Conservation (phyloP, 2,888 invertebrate species). For the Gastracanthus pulcherrimus region DNA sequence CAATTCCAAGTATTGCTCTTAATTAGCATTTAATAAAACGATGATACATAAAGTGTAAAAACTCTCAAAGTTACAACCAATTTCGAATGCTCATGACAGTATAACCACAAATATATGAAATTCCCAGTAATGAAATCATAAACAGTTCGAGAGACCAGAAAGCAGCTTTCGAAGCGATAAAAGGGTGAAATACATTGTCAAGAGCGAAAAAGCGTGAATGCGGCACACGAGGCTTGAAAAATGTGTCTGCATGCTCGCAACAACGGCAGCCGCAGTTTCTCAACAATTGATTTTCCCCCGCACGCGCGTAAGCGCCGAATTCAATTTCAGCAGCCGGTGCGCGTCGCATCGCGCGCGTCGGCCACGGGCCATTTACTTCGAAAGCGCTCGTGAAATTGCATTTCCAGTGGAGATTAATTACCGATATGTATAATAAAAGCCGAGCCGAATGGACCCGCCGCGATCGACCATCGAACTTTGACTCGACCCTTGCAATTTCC, state of each 20-base stretch:
- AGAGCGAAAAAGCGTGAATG: neutral
- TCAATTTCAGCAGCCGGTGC: neutral
- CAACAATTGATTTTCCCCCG: neutral
- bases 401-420: constrained; percentile 15
- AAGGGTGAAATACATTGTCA: neutral
- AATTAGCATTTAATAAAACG: too few relatives aligned
- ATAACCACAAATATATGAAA: too few relatives aligned
- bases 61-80: too few relatives aligned
- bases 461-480: neutral
- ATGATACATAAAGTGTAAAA: too few relatives aligned
- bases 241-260: neutral
- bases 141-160: neutral
- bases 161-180: neutral
- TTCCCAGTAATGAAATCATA: neutral
- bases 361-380: neutral
- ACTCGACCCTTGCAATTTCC: too few relatives aligned
- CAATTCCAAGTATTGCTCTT: too few relatives aligned
- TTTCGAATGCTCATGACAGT: too few relatives aligned
- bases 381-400: neutral
- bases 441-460: neutral
- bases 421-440: neutral
- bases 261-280: neutral
- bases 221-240: neutral
- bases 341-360: neutral
- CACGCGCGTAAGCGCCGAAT: neutral